phyloP scores from a whole-genome alignment of 2,888 invertebrate species.

The Lepetodrilus schrolli region DNA sequence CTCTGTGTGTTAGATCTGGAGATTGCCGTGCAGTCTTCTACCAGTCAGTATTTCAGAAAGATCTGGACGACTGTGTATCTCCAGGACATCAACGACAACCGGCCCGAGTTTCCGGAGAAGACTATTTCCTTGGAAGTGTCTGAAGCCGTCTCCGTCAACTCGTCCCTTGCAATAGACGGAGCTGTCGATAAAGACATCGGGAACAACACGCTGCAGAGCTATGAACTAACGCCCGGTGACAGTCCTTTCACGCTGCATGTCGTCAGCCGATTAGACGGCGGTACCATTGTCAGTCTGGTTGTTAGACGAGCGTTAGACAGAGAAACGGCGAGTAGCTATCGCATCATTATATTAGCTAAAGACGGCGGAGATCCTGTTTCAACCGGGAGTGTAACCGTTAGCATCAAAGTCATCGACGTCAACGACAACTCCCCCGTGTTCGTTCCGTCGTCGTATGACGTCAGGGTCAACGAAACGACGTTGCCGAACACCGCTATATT shows the following conservation, averaged over 20 bases:
- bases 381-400: constrained; percentile 48
- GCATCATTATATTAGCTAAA: constrained; percentile 51
- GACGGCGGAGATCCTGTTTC: constrained; percentile 53
- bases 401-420: constrained; percentile 52
- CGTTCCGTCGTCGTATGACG: constrained; percentile 48
- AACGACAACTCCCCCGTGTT: constrained; percentile 60
- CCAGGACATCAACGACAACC: constrained; percentile 55
- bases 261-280: constrained; percentile 50
- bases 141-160: constrained; percentile 49
- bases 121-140: constrained; percentile 45
- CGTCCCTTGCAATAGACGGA: constrained; percentile 47
- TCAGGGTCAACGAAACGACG: constrained; percentile 52
- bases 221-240: constrained; percentile 45
- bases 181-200: constrained; percentile 57
- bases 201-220: constrained; percentile 50
- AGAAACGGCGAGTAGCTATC: constrained; percentile 52
- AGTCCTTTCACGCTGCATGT: constrained; percentile 50
- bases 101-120: constrained; percentile 42
- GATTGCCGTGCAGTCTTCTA: constrained; percentile 44
- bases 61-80: constrained; percentile 42
- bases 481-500: constrained; percentile 44
- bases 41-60: constrained; percentile 79
- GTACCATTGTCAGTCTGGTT: constrained; percentile 50
- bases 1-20: constrained; percentile 41
- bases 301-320: constrained; percentile 55